A percentile compares a stretch with the other conserved stretches of the same genome.
Conservation (phyloP, 2,797 vertebrate species). For the Trematomus bernacchii region DNA sequence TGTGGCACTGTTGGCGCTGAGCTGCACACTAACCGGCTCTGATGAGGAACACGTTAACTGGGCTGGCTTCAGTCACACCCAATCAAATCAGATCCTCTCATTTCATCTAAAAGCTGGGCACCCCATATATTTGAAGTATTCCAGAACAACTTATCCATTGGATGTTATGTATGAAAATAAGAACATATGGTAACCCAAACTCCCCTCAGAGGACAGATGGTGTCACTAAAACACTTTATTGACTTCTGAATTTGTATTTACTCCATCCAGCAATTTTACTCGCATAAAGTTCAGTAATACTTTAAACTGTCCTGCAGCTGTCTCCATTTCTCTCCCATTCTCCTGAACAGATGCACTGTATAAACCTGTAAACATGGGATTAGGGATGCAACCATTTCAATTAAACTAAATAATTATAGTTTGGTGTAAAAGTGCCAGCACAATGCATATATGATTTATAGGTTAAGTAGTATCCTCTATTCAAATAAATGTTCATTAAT, state of each 20-base stretch:
- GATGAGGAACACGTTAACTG: slow-evolving; percentile 52
- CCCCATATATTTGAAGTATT: background rate
- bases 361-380: slow-evolving; percentile 2
- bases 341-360: background rate
- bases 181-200: slow-evolving; percentile 47
- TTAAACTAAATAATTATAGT: no score
- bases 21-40: slow-evolving; percentile 45
- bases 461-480: no score
- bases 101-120: slow-evolving; percentile 35
- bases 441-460: no score
- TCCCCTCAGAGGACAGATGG: slow-evolving; percentile 54
- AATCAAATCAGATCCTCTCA: slow-evolving; percentile 50
- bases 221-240: slow-evolving; percentile 34
- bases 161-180: slow-evolving; percentile 42
- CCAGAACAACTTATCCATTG: slow-evolving; percentile 29
- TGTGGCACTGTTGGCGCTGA: slow-evolving; percentile 58
- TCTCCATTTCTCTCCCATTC: background rate
- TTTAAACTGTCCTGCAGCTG: background rate
- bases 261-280: slow-evolving; percentile 8
- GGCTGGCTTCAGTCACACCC: slow-evolving; percentile 33
- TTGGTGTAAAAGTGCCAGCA: no score
- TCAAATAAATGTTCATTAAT: background rate
- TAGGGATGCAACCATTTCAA: background rate
- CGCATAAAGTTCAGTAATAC: slow-evolving; percentile 1
- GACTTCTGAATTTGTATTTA: slow-evolving; percentile 37